Base-by-base conservation (phyloP, 1,140 invertebrate genomes). In the Drosophila simulans region DNA sequence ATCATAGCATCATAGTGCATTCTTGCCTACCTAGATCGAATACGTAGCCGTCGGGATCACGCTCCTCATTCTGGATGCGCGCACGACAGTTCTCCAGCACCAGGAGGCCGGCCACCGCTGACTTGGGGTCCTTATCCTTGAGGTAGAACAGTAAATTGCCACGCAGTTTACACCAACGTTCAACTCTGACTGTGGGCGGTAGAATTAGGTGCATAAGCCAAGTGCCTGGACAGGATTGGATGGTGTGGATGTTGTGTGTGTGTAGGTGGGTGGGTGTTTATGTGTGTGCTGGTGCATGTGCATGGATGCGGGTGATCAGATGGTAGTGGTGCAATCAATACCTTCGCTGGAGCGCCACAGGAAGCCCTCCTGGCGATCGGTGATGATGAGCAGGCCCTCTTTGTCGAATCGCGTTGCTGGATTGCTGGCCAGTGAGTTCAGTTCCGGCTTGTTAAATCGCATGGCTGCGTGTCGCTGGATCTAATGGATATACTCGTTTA, bases 101-200 rank as follows among this genome's bases (percentile, higher is more conserved):
- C 79, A 98, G 95, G 1, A 98, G 95, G 5, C 98, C 98, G 43
- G 96, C 92, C 1, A 97, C 97, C 72, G 98, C 96, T 8, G 97
- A 97, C 94, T 95, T 97, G 89, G 96, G 96, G 92, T 98, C 97
- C 71, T 96, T 95, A 27, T 95, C 96, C 93, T 98, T 98, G 92
- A 98, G 96, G 93, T 98, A 99, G 94, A 99, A 99, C 51, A 99
- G 93, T 4, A 99, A 93, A 93, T 99, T 99, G 56, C 98, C 98
- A 84, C 97, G 94, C 17, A 99, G 94, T 63, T 97, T 95, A 93
- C 97, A 98, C 96, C 97, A 98, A 92, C 97, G 93, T 90, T 97
- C 95, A 68, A 95, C 93, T 92, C 95, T 96, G 69, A 96, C 97
- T 98, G 93, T 55, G 93, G 91, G 91, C 27, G 40, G 31, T 12